Conservation (phyloP, 2,113 vertebrate genomes). For the Microcebus lehilahytsara region DNA sequence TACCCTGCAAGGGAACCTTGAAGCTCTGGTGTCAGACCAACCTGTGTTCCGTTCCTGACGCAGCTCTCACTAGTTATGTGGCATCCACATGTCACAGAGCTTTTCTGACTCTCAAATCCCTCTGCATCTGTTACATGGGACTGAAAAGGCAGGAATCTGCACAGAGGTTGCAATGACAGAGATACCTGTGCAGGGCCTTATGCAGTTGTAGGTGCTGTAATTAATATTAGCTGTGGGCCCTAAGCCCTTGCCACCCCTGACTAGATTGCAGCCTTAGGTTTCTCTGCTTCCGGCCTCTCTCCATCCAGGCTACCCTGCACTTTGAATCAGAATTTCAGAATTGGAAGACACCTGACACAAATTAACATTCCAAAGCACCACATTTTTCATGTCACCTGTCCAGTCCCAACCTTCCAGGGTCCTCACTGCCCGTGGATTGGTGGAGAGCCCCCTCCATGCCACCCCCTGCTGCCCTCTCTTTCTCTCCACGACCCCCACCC, state of each 20-base stretch:
- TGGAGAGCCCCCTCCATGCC: conserved; percentile 20
- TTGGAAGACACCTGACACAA: neutral
- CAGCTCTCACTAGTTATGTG: neutral
- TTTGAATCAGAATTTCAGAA: neutral
- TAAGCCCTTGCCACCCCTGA: neutral
- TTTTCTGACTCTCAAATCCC: neutral
- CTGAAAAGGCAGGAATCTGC: neutral
- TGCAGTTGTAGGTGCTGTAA: neutral
- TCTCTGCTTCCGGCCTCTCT: neutral
- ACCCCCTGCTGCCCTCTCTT: fast-evolving
- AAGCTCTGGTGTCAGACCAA: neutral
- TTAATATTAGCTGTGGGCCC: neutral
- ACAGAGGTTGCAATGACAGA: neutral
- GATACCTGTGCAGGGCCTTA: neutral
- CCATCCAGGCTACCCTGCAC: neutral
- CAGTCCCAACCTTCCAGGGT: neutral
- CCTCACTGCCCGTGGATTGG: neutral
- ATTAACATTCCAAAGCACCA: neutral
- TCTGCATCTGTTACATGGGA: neutral
- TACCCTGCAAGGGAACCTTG: neutral
- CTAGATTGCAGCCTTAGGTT: neutral
- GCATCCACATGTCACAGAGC: neutral
- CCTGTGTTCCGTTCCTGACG: neutral
- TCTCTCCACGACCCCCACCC: neutral
- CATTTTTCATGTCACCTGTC: neutral